Evolutionary conservation across 2,797 vertebrate genomes (phyloP), one percentile per base, ranked within the genome.

Genomic region (Bradypodion pumilum): DNA sequence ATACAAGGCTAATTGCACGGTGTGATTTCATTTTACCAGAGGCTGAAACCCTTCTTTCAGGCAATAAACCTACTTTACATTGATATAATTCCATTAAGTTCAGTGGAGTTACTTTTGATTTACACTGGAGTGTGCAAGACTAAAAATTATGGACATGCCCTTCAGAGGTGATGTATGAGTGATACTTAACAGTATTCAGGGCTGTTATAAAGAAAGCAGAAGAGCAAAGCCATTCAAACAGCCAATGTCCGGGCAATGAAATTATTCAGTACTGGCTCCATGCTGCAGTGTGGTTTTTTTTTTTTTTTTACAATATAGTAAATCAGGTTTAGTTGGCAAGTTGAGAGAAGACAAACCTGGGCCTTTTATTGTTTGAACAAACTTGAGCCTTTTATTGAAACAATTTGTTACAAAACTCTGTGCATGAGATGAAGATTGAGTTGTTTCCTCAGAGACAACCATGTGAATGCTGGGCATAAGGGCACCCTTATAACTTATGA

Each of bases 271-370:
- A 85, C 76, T 88, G 44, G 74, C 73, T 63, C 80, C 80, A 74
- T 88, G 86, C 89, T 93, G 87, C 81, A 75, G 84, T 86, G 82
- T 85, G 82, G 85, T 89, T 91, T 56, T 15, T 56, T 37, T 40
- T 37, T 49, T 9, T 56, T 16, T 56, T 92, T 86, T 77, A 69
- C 66, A 85, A 63, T 77, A 85, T 79, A 91, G 86, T 91, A 84
- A 84, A 92, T 85, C 93, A 91, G 87, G 83, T 90, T 89, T 92
- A 87, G 90, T 87, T 87, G 88, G 84, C 44, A 80, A 91, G 80
- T 35, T 80, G 23, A 74, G 77, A 69, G 86, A 93, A 92, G 91
- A 90, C 86, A 90, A 86, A 84, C 83, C 88, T 91, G 62, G 89
- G 74, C 86, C 89, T 91, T 92, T 90, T 89, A 84, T 93, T 89